Base-by-base conservation (phyloP, 1,140 invertebrate genomes). In the Oryzaephilus surinamensis region DNA sequence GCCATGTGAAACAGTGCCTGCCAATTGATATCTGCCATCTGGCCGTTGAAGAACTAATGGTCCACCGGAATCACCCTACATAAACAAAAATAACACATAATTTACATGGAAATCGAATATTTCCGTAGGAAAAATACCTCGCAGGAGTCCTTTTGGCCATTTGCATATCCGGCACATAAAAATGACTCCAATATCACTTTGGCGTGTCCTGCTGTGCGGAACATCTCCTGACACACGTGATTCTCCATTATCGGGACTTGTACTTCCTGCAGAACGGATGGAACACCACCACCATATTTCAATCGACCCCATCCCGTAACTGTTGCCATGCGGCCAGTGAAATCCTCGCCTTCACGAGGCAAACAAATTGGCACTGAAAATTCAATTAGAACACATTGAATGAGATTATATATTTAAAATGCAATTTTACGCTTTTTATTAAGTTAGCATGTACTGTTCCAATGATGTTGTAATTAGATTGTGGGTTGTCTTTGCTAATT, bases 1-100 rank as follows among this genome's bases (percentile, higher is more conserved):
- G 8, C 93, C 93, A 63, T 96, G 93, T 4, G 91, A 95, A 0
- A 96, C 90, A 0, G 92, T 93, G 7, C 92, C 93, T 2, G 85
- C 85, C 3, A 97, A 65, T 39, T 89, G 77, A 79, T 90, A 97
- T 38, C 80, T 74, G 10, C 87, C 88, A 51, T 93, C 84, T 0
- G 76, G 68, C 39, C 84, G 65, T 57, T 87, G 82, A 13, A 93
- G 67, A 18, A 92, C 84, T 37, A 96, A 58, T 1, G 92, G 92
- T 17, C 91, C 91, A 5, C 92, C 92, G 50, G 87, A 92, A 69
- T 96, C 92, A 42, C 91, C 90, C 90, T 95, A 44, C 26, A 58
- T n/a, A n/a, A 61, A 52, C 28, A 45, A 52, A 39, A 23, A 18
- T 11, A 27, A 38, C 10, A 7, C 3, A 32, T 27, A 17, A 38